A percentile compares a stretch with the other conserved stretches of the same genome.
Conservation (phyloP, 1,140 invertebrate genomes). For the Diabrotica virgifera region DNA sequence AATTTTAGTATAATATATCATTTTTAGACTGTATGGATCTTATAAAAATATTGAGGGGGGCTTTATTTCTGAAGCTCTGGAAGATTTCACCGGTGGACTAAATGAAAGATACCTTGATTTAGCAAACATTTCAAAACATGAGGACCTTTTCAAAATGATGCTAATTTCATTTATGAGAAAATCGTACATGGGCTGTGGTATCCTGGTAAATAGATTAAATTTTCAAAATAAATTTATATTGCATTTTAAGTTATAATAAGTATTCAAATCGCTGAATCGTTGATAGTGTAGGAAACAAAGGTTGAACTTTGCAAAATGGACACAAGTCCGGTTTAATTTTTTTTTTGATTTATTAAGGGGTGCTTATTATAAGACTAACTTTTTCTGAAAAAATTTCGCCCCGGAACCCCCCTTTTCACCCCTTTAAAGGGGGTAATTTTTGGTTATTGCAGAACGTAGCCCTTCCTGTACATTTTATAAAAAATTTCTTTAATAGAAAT, state of each 20-base stretch:
- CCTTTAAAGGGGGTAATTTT: too few species aligned
- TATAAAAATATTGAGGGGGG: slow-evolving; percentile 72
- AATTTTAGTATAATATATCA: background rate
- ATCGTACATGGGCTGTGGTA: slow-evolving; percentile 70
- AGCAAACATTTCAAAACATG: slow-evolving; percentile 29
- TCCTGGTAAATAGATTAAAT: slow-evolving; percentile 56
- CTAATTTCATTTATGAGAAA: slow-evolving; percentile 58
- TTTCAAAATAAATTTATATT: background rate
- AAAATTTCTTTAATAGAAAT: too few species aligned
- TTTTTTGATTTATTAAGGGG: too few species aligned
- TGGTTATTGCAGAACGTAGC: too few species aligned
- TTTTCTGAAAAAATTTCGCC: too few species aligned
- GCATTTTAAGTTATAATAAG: background rate
- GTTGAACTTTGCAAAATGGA: too few species aligned
- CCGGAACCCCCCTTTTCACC: too few species aligned
- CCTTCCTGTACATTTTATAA: too few species aligned
- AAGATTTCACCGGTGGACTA: slow-evolving; percentile 73
- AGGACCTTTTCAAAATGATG: slow-evolving; percentile 56
- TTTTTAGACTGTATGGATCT: slow-evolving; percentile 57
- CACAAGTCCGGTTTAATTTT: too few species aligned
- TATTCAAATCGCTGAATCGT: background rate
- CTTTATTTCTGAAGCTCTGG: slow-evolving; percentile 66
- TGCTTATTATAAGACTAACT: too few species aligned
- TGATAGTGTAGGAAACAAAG: too few species aligned
- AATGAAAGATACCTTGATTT: slow-evolving; percentile 54